These are phyloP conservation scores for Ginglymostoma cirratum DNA, from an alignment of 2,113 vertebrate species.

Conservation along the genomic window DNA sequence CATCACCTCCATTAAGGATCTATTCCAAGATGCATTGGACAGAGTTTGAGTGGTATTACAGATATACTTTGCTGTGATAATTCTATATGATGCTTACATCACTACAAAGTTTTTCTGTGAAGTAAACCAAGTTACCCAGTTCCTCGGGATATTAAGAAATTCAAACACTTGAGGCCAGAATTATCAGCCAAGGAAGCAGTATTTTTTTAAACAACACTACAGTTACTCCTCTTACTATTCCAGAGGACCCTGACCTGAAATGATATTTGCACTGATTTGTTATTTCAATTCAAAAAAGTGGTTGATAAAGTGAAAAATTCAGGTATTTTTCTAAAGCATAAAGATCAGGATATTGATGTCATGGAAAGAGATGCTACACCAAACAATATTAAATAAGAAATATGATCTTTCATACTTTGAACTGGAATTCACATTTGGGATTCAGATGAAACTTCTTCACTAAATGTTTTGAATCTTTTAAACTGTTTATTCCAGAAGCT, in stretches of 20 bases:
- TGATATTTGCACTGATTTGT: background rate
- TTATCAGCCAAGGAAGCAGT: background rate
- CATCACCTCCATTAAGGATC: too few relatives aligned
- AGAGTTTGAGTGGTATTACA: too few relatives aligned
- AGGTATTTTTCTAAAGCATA: background rate
- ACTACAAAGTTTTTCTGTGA: background rate
- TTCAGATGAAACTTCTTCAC: too few relatives aligned
- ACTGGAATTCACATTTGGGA: background rate
- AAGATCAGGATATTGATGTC: background rate
- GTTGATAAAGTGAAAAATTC: too few relatives aligned
- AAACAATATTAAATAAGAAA: background rate
- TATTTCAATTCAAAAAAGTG: background rate
- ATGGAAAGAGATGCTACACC: background rate
- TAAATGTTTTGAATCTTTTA: too few relatives aligned
- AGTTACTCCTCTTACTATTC: background rate
- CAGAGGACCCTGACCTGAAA: background rate
- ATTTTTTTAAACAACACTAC: background rate
- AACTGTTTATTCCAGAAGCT: too few relatives aligned
- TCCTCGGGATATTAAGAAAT: background rate
- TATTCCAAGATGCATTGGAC: too few relatives aligned
- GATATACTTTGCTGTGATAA: background rate
- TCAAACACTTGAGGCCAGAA: background rate
- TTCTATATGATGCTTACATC: background rate
- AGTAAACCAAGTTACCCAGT: background rate
- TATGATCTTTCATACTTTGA: background rate